phyloP scores from a whole-genome alignment of 2,113 vertebrate species.

The Acrocephalus arundinaceus region DNA sequence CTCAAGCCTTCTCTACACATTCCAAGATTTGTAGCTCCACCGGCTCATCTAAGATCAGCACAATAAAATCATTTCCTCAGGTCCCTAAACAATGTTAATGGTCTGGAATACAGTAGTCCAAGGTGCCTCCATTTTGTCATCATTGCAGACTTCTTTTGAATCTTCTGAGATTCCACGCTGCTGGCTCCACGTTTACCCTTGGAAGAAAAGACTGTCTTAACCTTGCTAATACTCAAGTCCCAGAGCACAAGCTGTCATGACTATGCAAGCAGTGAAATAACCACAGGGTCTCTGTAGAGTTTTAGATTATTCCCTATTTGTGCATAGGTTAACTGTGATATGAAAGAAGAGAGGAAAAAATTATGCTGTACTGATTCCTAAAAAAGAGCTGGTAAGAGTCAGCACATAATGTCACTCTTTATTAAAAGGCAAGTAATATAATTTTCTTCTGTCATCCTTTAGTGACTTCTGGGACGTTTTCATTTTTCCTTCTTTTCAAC shows the following conservation, averaged over 20 bases:
- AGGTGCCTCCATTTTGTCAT: not conserved
- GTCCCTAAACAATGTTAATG: not conserved
- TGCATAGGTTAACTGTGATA: slow-evolving; percentile 46
- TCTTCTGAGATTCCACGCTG: not conserved
- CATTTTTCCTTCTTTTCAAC: not conserved
- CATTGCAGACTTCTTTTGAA: not conserved
- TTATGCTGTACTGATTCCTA: not conserved
- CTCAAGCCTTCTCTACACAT: not conserved
- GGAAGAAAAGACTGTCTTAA: slow-evolving; percentile 37
- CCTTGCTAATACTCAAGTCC: slow-evolving; percentile 28
- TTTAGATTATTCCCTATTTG: slow-evolving; percentile 53
- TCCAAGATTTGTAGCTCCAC: not conserved
- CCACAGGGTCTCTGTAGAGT: slow-evolving; percentile 28
- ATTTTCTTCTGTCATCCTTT: not conserved
- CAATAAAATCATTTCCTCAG: not conserved
- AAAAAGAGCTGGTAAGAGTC: not conserved
- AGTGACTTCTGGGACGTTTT: not conserved
- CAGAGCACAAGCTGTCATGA: slow-evolving; percentile 47
- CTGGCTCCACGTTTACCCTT: slow-evolving; percentile 31
- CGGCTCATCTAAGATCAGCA: not conserved
- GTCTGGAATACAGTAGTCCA: not conserved
- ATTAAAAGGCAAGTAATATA: not conserved
- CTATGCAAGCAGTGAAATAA: slow-evolving; percentile 55
- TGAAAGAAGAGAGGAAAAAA: slow-evolving; percentile 13
- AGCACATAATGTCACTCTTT: not conserved